Conservation (phyloP, 2,888 invertebrate species). For the Erebia epiphron region DNA sequence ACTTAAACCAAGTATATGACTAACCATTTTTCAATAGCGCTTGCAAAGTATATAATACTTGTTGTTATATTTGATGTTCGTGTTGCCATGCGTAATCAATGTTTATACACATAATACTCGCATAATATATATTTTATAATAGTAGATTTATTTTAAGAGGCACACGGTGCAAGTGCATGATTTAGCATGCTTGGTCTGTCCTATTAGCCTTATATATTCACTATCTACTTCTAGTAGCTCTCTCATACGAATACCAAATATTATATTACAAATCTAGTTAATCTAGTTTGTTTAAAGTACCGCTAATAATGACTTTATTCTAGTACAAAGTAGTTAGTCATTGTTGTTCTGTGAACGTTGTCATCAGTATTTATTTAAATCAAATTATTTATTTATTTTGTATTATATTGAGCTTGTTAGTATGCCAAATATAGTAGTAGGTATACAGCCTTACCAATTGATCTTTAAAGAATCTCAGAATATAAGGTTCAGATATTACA, state of each 20-base stretch:
- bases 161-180: conserved; percentile 61
- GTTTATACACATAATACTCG: conserved; percentile 55
- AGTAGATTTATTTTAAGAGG: conserved; percentile 51
- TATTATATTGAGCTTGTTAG: conserved; percentile 30
- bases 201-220: conserved; percentile 46
- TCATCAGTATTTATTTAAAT: conserved; percentile 38
- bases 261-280: conserved; percentile 36
- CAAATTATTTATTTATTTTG: conserved; percentile 26
- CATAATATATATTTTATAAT: conserved; percentile 40
- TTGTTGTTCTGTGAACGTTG: conserved; percentile 48
- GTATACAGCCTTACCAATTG: conserved; percentile 14
- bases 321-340: conserved; percentile 78
- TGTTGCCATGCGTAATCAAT: conserved; percentile 35
- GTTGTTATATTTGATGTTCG: conserved; percentile 43
- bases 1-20: conserved; percentile 50
- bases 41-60: conserved; percentile 58
- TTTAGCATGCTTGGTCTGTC: conserved; percentile 68
- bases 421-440: conserved; percentile 28
- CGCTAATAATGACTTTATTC: conserved; percentile 39
- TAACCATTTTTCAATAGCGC: conserved; percentile 65
- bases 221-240: conserved; percentile 57
- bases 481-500: background rate
- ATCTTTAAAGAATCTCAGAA: conserved; percentile 10
- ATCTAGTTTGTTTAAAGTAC: conserved; percentile 34
- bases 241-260: conserved; percentile 40